Evolutionary conservation across 1,140 invertebrate genomes (phyloP).

Genomic region (Stenopsyche tienmushanensis): DNA sequence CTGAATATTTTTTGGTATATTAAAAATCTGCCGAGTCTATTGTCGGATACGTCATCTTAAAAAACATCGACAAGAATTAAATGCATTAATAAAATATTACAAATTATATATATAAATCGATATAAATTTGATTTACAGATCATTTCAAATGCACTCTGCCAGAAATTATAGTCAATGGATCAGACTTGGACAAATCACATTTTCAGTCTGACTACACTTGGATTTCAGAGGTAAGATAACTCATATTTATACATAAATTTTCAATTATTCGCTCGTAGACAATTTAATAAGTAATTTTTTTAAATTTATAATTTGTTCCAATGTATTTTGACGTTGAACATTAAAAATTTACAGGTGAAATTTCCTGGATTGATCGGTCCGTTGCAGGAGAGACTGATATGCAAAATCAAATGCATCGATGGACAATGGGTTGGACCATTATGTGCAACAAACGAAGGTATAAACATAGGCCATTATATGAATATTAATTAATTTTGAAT

Average conservation of each 20-base stretch:
- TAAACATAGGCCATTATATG: not conserved
- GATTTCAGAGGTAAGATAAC: constrained; percentile 50
- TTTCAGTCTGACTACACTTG: constrained; percentile 53
- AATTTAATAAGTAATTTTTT: too few relatives aligned
- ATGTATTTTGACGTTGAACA: not conserved
- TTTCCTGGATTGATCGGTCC: constrained; percentile 71
- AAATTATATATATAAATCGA: too few relatives aligned
- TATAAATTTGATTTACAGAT: constrained; percentile 15
- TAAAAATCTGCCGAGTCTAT: too few relatives aligned
- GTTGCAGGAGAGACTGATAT: constrained; percentile 66
- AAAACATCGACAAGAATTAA: too few relatives aligned
- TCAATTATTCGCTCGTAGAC: not conserved
- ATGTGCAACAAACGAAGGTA: constrained; percentile 57
- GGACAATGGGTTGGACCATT: constrained; percentile 78
- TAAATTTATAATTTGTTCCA: not conserved
- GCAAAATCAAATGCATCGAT: constrained; percentile 79
- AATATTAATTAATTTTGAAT: not conserved
- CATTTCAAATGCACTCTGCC: constrained; percentile 50
- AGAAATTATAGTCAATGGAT: constrained; percentile 49
- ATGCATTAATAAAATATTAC: too few relatives aligned
- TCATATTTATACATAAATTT: not conserved
- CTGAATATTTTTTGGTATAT: too few relatives aligned
- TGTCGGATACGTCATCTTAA: too few relatives aligned
- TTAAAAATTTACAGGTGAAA: constrained; percentile 51
- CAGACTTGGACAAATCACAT: constrained; percentile 49